These are phyloP conservation scores for Mesitornis unicolor DNA, from an alignment of 2,113 vertebrate species.

Conservation along the genomic window DNA sequence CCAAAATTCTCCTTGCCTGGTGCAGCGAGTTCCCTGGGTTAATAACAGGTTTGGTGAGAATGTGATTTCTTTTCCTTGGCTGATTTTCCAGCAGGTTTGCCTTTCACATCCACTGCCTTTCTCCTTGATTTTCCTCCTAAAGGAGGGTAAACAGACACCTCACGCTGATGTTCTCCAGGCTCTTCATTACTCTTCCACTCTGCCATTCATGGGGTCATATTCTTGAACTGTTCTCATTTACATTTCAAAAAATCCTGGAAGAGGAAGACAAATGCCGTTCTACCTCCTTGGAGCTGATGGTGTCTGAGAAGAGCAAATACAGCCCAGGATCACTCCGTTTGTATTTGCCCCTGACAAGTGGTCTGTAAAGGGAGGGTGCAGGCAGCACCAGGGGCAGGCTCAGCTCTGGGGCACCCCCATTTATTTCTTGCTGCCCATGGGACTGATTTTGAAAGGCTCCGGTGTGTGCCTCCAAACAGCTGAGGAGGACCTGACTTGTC, in stretches of 20 bases:
- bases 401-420: neutral
- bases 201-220: neutral
- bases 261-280: neutral
- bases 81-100: slow-evolving; percentile 22
- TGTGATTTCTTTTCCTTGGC: neutral
- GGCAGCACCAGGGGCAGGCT: neutral
- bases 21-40: neutral
- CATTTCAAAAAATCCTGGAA: slow-evolving; percentile 21
- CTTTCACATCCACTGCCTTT: slow-evolving; percentile 13
- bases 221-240: slow-evolving; percentile 15
- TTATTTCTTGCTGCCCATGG: neutral
- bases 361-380: neutral
- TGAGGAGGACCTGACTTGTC: neutral
- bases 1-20: rapidly evolving
- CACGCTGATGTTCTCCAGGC: neutral
- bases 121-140: slow-evolving; percentile 1
- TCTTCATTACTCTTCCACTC: neutral
- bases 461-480: neutral
- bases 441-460: neutral
- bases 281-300: neutral
- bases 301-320: neutral
- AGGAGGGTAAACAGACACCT: neutral
- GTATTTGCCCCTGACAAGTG: neutral
- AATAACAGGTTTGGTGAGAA: neutral
- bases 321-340: neutral